Percentiles rank a stretch among this genome's conserved stretches.
These are phyloP conservation scores for Mycalesis mineus DNA, from an alignment of 2,888 invertebrate species.

Conservation along the genomic window DNA sequence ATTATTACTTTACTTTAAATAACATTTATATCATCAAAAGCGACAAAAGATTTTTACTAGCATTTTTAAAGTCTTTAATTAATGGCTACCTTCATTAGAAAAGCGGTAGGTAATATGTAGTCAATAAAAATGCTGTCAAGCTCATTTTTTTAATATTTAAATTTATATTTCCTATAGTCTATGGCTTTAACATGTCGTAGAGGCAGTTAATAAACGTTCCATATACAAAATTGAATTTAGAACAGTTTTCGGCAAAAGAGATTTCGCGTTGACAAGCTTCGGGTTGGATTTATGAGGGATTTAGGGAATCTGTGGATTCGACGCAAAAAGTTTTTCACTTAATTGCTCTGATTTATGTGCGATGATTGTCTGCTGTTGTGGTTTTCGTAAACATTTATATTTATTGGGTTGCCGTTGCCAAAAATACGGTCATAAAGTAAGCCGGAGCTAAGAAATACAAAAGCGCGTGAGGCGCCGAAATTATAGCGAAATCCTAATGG, in stretches of 20 bases:
- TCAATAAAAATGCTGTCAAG: too few species aligned
- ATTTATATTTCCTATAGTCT: background rate
- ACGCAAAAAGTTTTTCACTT: conserved; percentile 28
- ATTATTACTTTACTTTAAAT: too few species aligned
- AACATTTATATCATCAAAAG: too few species aligned
- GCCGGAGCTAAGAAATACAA: background rate
- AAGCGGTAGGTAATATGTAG: too few species aligned
- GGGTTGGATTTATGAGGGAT: conserved; percentile 33
- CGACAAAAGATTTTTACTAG: too few species aligned
- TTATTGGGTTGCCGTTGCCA: conserved; percentile 6
- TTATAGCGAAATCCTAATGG: too few species aligned
- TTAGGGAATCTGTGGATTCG: conserved; percentile 31
- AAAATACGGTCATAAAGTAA: background rate
- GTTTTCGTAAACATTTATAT: conserved; percentile 25
- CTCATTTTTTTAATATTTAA: too few species aligned
- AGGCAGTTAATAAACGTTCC: conserved; percentile 65
- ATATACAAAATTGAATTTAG: conserved; percentile 45
- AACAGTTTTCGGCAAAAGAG: conserved; percentile 33
- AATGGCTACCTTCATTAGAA: too few species aligned
- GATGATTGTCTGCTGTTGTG: conserved; percentile 24
- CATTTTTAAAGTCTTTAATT: too few species aligned
- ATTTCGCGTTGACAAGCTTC: conserved; percentile 33
- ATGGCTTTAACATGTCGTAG: conserved; percentile 61
- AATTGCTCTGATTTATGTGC: conserved; percentile 32
- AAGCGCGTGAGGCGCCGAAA: background rate